phyloP scores from a whole-genome alignment of 2,888 invertebrate species.

The Phyllotreta cruciferae region DNA sequence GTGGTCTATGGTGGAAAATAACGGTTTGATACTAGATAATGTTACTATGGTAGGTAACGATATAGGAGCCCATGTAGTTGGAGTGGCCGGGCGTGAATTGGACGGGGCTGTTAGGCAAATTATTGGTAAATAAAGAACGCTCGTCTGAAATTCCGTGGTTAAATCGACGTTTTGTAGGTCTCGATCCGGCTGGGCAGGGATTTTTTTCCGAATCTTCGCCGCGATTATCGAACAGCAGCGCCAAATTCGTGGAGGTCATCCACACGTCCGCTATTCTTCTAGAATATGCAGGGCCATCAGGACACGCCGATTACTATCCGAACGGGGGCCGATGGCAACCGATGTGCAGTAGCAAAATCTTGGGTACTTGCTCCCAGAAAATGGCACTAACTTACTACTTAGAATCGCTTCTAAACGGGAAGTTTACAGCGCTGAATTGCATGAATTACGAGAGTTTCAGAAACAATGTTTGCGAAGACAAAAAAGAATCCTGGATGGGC shows the following conservation, averaged over 20 bases:
- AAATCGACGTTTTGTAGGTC: conserved; percentile 38
- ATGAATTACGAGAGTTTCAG: not conserved
- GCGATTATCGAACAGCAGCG: conserved; percentile 54
- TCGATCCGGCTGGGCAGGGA: conserved; percentile 55
- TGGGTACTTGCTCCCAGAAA: conserved; percentile 15
- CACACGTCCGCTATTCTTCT: conserved; percentile 50
- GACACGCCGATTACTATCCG: conserved; percentile 55
- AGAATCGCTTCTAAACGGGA: conserved; percentile 21
- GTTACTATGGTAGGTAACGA: conserved; percentile 40
- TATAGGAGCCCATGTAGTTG: conserved; percentile 54
- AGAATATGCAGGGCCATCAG: conserved; percentile 45
- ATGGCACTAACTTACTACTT: conserved; percentile 2
- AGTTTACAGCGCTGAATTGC: conserved; percentile 16
- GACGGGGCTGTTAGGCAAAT: conserved; percentile 17
- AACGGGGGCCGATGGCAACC: conserved; percentile 55
- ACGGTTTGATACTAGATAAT: conserved; percentile 25
- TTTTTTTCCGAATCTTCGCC: conserved; percentile 44
- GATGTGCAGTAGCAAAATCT: conserved; percentile 46
- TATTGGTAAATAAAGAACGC: conserved; percentile 25
- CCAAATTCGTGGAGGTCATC: conserved; percentile 53
- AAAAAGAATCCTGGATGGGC: conserved; percentile 15
- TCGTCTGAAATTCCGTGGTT: not conserved
- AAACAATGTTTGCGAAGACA: conserved; percentile 5
- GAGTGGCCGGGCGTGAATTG: conserved; percentile 46
- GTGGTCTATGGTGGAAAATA: conserved; percentile 25